Conservation (phyloP, 1,140 invertebrate species). For the Zaprionus gabonicus region DNA sequence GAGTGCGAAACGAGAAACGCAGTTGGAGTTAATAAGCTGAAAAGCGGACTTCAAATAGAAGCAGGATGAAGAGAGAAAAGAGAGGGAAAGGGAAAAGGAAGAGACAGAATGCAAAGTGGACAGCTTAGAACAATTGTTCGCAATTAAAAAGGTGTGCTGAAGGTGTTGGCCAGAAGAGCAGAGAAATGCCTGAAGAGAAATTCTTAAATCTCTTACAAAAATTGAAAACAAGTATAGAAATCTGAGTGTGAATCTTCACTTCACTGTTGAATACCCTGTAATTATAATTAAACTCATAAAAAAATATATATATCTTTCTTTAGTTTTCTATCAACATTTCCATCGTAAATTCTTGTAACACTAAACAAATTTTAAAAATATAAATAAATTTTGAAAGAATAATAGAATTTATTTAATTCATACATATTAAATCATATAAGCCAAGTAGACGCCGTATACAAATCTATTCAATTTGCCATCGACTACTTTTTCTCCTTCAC, state of each 20-base stretch:
- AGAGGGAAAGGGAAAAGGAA: not conserved
- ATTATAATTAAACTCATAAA: not conserved
- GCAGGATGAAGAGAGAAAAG: not conserved
- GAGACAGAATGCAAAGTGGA: slow-evolving; percentile 13
- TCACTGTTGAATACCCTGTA: not conserved
- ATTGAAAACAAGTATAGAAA: not conserved
- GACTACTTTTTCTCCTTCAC: not conserved
- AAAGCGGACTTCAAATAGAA: slow-evolving; percentile 53
- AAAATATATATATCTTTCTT: not conserved
- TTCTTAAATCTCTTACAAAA: not conserved
- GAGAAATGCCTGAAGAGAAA: not conserved
- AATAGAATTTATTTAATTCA: too few species aligned
- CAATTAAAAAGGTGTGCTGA: slow-evolving; percentile 55
- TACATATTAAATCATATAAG: too few species aligned
- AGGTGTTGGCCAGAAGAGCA: slow-evolving; percentile 6
- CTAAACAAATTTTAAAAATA: too few species aligned
- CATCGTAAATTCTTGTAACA: too few species aligned
- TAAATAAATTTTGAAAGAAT: too few species aligned
- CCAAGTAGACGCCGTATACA: not conserved
- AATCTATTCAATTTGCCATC: not conserved
- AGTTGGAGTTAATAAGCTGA: slow-evolving; percentile 56
- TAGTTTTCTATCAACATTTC: not conserved
- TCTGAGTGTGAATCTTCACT: not conserved
- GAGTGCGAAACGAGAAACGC: slow-evolving; percentile 54
- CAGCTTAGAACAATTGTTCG: slow-evolving; percentile 50